Evolutionary conservation across 1,140 invertebrate species (phyloP), one percentile per base, ranked within the genome.

Genomic region (Mycetomoellerius zeteki): DNA sequence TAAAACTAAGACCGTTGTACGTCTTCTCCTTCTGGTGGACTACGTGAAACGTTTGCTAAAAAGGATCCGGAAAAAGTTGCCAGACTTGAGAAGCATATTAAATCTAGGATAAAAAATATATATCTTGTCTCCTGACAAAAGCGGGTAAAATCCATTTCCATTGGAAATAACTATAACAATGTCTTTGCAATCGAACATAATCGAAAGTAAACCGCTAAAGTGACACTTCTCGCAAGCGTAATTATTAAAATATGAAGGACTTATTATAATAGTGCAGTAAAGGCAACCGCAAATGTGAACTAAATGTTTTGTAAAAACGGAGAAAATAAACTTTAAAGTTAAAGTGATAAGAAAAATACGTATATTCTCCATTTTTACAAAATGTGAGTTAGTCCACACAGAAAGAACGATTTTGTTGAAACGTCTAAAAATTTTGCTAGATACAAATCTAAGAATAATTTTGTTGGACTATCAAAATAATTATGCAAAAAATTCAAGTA

Each of bases 31-130:
- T 73, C 58, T 30, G 24, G 16, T 47, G 19, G 43, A 7, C 77
- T 80, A 54, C 43, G 62, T 80, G 77, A 80, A 80, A 54, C 60
- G 77, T 54, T 80, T 80, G 62, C 47, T 69, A 69, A 80, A 80
- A 80, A 30, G 24, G 43, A 33, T 37, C 30, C 10, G n/a, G 30
- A 80, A 80, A 52, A 69, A 54, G 14, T 80, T 69, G 77, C 77
- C 47, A 52, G n/a, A 24, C 77, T 80, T 24, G 47, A 37, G n/a
- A 37, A 16, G 77, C 77, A 80, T 80, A 80, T 80, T 80, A 80
- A 69, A 80, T 54, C 62, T 24, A 33, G 16, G 14, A 67, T 43
- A 54, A n/a, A 6, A 37, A 69, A 30, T 54, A 21, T 69, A 69
- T 69, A 69, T 67, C 30, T 80, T 37, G 14, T 54, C 47, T 37